Conservation (phyloP, 2,113 vertebrate genomes). For the Zosterops hypoxanthus region DNA sequence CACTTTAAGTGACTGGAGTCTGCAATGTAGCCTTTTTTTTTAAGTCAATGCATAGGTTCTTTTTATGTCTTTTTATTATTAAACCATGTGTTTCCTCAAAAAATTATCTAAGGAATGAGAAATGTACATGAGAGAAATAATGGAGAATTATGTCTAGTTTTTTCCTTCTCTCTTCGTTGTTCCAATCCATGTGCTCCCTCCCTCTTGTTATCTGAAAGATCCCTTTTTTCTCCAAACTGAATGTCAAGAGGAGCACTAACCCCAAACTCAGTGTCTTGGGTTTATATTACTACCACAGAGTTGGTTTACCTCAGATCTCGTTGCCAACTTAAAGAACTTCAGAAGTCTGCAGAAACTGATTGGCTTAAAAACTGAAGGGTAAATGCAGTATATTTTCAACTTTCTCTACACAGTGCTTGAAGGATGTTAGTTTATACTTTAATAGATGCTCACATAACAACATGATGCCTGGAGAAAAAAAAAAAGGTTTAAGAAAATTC, state of each 20-base stretch:
- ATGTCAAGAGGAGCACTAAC: neutral
- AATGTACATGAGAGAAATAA: neutral
- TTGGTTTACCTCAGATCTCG: neutral
- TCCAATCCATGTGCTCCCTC: neutral
- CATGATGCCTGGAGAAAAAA: slow-evolving; percentile 56
- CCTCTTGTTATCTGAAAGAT: neutral
- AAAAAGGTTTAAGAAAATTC: slow-evolving; percentile 56
- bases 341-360: neutral
- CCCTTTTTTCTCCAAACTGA: neutral
- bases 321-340: neutral
- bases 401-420: neutral
- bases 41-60: neutral
- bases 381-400: neutral
- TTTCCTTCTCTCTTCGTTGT: neutral
- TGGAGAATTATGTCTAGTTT: accelerated
- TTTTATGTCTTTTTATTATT: neutral
- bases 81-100: neutral
- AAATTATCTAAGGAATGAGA: neutral
- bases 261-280: neutral
- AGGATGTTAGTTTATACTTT: neutral
- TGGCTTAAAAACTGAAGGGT: neutral
- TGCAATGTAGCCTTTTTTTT: neutral
- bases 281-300: neutral
- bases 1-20: neutral
- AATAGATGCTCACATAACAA: slow-evolving; percentile 31